phyloP scores from a whole-genome alignment of 2,113 vertebrate genomes.

The Raja brachyura region DNA sequence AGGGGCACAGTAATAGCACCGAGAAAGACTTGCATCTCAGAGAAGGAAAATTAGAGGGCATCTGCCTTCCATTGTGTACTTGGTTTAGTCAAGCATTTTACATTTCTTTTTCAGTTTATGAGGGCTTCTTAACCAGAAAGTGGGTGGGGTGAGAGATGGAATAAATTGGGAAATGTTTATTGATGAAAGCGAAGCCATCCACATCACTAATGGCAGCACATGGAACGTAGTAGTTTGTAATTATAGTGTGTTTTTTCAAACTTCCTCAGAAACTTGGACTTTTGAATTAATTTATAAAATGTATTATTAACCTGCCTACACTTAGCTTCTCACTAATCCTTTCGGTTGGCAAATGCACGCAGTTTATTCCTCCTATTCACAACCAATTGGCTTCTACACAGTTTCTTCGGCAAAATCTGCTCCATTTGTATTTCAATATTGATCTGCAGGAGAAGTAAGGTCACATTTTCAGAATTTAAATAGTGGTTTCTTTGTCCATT shows the following conservation, averaged over 20 bases:
- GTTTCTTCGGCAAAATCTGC: neutral
- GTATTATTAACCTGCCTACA: neutral
- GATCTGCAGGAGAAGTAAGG: neutral
- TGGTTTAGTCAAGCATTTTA: neutral
- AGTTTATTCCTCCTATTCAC: neutral
- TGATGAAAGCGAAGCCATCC: neutral
- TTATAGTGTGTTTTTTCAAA: neutral
- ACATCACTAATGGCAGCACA: neutral
- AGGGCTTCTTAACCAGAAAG: neutral
- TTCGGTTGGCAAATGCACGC: neutral
- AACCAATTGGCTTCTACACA: neutral
- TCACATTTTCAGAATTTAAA: neutral
- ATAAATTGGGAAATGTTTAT: neutral
- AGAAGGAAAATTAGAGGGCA: neutral
- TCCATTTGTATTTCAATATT: neutral
- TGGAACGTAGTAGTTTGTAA: neutral
- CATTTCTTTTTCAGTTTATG: neutral
- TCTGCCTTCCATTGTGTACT: neutral
- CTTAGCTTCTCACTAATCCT: neutral
- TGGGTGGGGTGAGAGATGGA: neutral
- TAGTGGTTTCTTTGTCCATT: neutral
- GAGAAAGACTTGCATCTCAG: neutral
- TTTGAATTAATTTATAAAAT: neutral
- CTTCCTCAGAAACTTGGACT: neutral
- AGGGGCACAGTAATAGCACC: neutral